phyloP scores from a whole-genome alignment of 1,140 invertebrate species.

The Cardiocondyla obscurior region DNA sequence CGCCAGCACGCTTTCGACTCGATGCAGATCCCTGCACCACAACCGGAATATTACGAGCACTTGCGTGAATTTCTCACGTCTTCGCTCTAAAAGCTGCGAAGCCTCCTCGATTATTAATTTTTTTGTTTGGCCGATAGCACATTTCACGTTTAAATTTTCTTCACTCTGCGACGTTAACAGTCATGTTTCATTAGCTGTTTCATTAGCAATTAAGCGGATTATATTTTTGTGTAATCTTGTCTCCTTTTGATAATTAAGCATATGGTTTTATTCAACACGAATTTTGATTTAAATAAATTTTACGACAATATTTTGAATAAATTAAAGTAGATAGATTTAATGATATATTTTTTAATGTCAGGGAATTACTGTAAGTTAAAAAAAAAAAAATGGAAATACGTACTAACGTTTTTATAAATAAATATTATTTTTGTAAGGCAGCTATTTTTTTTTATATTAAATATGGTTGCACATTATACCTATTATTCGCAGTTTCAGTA shows the following conservation, averaged over 20 bases:
- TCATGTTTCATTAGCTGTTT: too few species aligned
- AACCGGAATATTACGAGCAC: slow-evolving; percentile 40
- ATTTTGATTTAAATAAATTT: background rate
- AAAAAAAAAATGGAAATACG: too few species aligned
- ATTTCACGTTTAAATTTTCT: background rate
- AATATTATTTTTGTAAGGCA: background rate
- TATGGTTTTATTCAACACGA: background rate
- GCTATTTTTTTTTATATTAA: background rate
- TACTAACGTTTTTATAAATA: background rate
- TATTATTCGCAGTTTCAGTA: background rate
- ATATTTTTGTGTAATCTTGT: too few species aligned
- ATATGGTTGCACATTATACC: background rate
- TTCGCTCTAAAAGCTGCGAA: background rate
- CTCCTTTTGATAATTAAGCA: background rate
- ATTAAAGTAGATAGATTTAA: background rate
- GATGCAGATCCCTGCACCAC: slow-evolving; percentile 28
- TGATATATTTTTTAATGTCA: background rate
- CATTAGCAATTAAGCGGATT: too few species aligned
- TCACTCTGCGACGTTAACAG: background rate
- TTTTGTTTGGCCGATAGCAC: too few species aligned
- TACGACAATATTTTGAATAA: background rate
- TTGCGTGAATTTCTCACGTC: background rate
- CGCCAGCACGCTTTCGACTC: slow-evolving; percentile 38
- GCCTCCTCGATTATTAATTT: too few species aligned
- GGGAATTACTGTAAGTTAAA: background rate